phyloP scores from a whole-genome alignment of 2,797 vertebrate species.

The Chaetophractus vellerosus region DNA sequence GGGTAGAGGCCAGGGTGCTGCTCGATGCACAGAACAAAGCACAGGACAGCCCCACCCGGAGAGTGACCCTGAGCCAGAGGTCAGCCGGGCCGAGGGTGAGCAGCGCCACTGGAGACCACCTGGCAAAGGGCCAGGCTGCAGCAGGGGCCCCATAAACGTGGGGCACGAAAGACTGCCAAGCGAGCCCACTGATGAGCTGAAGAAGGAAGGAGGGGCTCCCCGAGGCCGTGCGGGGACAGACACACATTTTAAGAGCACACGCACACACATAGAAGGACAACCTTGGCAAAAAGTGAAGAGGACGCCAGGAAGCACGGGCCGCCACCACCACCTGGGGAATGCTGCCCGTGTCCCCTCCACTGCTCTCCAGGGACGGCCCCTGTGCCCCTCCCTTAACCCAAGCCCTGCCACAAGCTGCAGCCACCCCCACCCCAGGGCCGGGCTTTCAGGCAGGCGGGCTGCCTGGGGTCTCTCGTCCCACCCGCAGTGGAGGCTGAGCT shows the following conservation, averaged over 20 bases:
- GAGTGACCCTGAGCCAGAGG: accelerated
- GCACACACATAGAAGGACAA: background rate
- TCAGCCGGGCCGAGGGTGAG: accelerated
- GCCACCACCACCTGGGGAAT: accelerated
- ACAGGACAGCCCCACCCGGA: background rate
- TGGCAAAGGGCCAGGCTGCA: accelerated
- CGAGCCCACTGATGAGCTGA: accelerated
- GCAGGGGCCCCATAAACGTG: accelerated
- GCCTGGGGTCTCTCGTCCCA: accelerated
- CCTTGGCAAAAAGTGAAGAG: too few relatives aligned
- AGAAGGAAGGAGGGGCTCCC: accelerated
- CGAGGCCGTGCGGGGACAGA: accelerated
- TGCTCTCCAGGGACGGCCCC: too few relatives aligned
- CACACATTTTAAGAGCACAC: background rate
- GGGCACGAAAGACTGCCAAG: accelerated
- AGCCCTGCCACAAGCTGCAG: background rate
- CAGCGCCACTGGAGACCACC: too few relatives aligned
- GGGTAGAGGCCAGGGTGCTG: background rate
- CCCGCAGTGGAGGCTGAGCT: accelerated
- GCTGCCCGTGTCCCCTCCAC: background rate
- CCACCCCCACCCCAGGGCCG: accelerated
- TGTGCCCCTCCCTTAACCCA: background rate
- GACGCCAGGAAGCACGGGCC: accelerated
- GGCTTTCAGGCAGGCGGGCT: too few relatives aligned
- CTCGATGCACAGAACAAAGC: accelerated